These are phyloP conservation scores for Petroica traversi DNA, from an alignment of 2,113 vertebrate species.

Conservation along the genomic window DNA sequence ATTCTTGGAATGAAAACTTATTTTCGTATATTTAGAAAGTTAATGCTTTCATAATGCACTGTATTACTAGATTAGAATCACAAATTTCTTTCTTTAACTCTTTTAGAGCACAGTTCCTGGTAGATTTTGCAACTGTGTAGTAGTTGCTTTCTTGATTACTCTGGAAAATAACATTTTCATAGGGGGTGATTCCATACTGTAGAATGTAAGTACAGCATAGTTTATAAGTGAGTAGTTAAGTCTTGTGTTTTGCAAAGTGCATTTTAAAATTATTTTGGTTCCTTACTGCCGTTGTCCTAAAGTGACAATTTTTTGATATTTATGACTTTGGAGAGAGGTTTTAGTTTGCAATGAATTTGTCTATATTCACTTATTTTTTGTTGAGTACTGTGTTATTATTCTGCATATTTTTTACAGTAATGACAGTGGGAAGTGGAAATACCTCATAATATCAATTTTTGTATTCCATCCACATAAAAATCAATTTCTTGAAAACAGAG, in stretches of 20 bases:
- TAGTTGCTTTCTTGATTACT: not conserved
- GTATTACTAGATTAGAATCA: not conserved
- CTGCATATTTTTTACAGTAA: not conserved
- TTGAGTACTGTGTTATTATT: not conserved
- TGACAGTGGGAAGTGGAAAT: not conserved
- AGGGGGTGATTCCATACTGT: not conserved
- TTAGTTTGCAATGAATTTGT: not conserved
- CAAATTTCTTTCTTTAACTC: not conserved
- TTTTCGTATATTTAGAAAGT: not conserved
- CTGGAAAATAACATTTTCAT: not conserved
- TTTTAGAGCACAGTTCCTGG: not conserved
- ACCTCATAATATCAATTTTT: not conserved
- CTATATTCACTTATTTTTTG: not conserved
- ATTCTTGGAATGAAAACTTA: not conserved
- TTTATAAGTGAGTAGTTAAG: not conserved
- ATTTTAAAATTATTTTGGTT: not conserved
- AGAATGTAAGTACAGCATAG: not conserved
- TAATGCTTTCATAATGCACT: not conserved
- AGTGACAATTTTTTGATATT: not conserved
- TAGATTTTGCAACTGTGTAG: not conserved
- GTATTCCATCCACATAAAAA: not conserved
- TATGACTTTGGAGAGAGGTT: not conserved
- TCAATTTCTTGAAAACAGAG: not conserved
- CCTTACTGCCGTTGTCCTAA: not conserved
- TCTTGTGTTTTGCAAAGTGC: not conserved